Conservation (phyloP, 2,113 vertebrate species). For the Zosterops japonicus region DNA sequence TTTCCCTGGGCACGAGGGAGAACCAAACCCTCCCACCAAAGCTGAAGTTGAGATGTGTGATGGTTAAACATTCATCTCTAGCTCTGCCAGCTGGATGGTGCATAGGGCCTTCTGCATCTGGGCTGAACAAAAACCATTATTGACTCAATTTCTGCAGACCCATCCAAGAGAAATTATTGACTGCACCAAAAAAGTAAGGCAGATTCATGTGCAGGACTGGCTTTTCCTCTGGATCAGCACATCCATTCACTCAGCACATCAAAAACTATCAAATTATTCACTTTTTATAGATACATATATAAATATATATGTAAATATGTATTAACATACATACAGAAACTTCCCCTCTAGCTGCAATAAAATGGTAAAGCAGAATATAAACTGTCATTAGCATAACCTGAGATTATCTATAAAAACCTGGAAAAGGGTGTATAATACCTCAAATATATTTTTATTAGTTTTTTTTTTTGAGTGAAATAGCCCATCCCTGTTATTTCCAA, state of each 20-base stretch:
- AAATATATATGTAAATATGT: background rate
- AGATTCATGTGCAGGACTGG: background rate
- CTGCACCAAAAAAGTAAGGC: background rate
- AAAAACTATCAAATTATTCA: background rate
- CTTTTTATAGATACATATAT: background rate
- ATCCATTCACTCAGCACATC: background rate
- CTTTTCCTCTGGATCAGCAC: background rate
- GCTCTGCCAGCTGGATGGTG: background rate
- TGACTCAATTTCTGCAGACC: background rate
- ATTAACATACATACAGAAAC: background rate
- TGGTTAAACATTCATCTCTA: background rate
- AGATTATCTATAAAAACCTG: background rate
- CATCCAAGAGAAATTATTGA: background rate
- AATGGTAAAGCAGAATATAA: background rate
- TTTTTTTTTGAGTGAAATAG: background rate
- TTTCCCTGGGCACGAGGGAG: background rate
- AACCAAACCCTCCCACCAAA: background rate
- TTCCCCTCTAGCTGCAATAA: background rate
- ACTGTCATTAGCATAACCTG: background rate
- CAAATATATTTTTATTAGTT: background rate
- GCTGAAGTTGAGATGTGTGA: background rate
- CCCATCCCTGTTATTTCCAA: background rate
- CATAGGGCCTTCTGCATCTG: background rate
- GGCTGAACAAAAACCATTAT: background rate
- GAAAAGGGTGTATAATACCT: background rate